Conservation (phyloP, 2,797 vertebrate genomes). For the Antrozous pallidus region DNA sequence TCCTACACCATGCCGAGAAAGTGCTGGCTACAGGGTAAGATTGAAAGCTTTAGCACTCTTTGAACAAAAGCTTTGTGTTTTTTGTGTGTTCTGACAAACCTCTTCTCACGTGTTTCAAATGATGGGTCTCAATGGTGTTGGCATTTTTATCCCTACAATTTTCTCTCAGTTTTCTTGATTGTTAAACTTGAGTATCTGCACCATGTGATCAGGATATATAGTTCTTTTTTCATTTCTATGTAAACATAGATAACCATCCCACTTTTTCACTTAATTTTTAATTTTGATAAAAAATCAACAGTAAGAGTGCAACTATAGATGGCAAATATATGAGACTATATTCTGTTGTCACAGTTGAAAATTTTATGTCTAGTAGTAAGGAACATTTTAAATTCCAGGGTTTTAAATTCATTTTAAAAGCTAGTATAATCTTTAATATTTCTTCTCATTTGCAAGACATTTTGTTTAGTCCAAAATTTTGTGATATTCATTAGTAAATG, state of each 20-base stretch:
- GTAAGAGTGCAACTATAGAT: background rate
- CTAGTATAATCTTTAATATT: background rate
- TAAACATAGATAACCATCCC: background rate
- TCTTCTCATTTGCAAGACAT: background rate
- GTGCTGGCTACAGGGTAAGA: background rate
- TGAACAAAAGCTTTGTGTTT: conserved; percentile 38
- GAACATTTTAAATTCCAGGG: background rate
- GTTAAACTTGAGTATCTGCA: background rate
- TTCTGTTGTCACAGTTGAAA: background rate
- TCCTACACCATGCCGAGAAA: background rate
- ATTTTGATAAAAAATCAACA: background rate
- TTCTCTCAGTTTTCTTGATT: background rate
- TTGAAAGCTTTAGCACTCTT: conserved; percentile 15
- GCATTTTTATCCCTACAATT: background rate
- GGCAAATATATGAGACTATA: background rate
- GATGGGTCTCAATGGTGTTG: background rate
- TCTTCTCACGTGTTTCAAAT: background rate
- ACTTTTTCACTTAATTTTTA: background rate
- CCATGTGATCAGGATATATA: background rate
- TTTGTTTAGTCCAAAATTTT: background rate
- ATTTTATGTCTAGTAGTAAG: background rate
- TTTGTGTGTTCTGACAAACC: conserved; percentile 4
- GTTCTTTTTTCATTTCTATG: background rate
- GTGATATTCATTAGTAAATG: background rate
- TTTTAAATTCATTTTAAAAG: background rate